Conservation (phyloP, 2,888 invertebrate genomes). For the Netelia fuscicornis region DNA sequence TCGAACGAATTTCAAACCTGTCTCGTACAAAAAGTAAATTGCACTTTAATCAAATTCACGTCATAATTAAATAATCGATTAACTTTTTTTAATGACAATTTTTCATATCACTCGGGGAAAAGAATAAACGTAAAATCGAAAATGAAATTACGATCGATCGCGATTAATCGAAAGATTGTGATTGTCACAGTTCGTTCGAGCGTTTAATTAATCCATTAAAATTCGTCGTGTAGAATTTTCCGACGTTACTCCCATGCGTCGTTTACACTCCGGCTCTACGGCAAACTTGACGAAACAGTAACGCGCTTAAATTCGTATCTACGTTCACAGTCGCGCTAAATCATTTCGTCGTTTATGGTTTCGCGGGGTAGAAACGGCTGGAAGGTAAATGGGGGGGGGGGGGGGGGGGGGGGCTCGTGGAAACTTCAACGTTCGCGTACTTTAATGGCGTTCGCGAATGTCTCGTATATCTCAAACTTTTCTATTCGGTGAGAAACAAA, state of each 20-base stretch:
- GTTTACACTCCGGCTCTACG: neutral
- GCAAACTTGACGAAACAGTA: constrained; percentile 50
- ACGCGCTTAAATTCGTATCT: constrained; percentile 52
- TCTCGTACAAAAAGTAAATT: too few species aligned
- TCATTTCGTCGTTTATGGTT: constrained; percentile 64
- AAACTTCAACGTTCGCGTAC: constrained; percentile 52
- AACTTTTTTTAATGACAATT: neutral
- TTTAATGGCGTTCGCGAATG: constrained; percentile 3
- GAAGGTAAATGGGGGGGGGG: neutral
- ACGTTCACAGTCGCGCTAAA: constrained; percentile 52
- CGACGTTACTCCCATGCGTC: neutral
- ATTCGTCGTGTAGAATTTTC: constrained; percentile 40
- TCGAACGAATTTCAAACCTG: too few species aligned
- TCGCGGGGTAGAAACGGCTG: neutral
- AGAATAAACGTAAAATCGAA: neutral
- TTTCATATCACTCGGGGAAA: neutral
- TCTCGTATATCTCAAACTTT: constrained; percentile 51
- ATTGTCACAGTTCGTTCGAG: constrained; percentile 13
- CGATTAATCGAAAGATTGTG: constrained; percentile 6
- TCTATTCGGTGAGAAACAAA: constrained; percentile 35
- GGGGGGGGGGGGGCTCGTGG: constrained; percentile 44
- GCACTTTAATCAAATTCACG: too few species aligned
- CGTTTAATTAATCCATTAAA: constrained; percentile 41
- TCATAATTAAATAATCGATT: neutral
- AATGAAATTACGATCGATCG: neutral